phyloP scores from a whole-genome alignment of 2,797 vertebrate genomes.

The Sebastes taczanowskii region DNA sequence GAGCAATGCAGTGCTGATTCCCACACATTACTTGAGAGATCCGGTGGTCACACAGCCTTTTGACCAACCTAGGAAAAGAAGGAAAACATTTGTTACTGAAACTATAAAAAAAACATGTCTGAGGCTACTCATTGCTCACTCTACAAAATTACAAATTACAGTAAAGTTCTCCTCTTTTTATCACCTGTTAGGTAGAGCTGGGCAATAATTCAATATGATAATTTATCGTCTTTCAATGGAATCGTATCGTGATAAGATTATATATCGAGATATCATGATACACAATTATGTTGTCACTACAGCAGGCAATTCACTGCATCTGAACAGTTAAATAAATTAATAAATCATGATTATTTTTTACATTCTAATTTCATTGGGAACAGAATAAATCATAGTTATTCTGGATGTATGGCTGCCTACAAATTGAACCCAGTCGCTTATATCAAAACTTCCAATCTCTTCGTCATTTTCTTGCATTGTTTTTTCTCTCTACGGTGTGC shows the following conservation, averaged over 20 bases:
- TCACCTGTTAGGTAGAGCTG: too few species aligned
- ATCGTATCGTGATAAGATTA: too few species aligned
- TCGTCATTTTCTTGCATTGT: background rate
- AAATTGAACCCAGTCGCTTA: background rate
- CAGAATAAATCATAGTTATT: background rate
- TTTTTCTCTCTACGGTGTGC: background rate
- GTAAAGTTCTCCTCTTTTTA: too few species aligned
- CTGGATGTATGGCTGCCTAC: background rate
- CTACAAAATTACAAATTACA: too few species aligned
- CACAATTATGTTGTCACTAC: background rate
- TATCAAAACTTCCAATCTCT: background rate
- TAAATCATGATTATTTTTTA: background rate
- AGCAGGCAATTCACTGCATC: background rate
- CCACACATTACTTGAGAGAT: constrained; percentile 98
- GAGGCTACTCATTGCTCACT: background rate
- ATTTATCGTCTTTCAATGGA: too few species aligned
- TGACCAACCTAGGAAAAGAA: constrained; percentile 87
- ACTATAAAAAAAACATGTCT: background rate
- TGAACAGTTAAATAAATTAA: background rate
- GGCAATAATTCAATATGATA: too few species aligned
- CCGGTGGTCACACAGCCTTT: constrained; percentile 91
- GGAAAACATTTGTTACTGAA: background rate
- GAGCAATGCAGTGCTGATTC: constrained; percentile 96
- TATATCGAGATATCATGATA: too few species aligned
- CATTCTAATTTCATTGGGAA: background rate